phyloP scores from a whole-genome alignment of 2,113 vertebrate species.

The Caranx melampygus region DNA sequence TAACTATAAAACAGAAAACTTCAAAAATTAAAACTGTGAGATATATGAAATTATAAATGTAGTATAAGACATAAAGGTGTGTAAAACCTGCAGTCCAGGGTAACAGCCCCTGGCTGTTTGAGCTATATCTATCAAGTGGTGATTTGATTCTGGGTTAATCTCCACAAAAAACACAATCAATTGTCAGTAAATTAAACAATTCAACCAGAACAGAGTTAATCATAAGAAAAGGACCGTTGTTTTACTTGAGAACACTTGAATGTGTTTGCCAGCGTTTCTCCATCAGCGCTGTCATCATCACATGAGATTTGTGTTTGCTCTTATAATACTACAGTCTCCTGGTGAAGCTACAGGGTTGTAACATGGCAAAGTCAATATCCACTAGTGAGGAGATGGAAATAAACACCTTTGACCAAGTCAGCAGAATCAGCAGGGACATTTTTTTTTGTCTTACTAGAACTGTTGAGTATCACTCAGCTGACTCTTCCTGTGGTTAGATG shows the following conservation, averaged over 20 bases:
- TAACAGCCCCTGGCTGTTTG: neutral
- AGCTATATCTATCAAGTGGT: neutral
- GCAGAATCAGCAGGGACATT: slow-evolving; percentile 55
- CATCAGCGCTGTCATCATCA: slow-evolving; percentile 55
- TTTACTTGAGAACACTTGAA: neutral
- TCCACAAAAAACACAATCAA: neutral
- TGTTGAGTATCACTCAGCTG: slow-evolving; percentile 8
- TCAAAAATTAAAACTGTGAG: neutral
- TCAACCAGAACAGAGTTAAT: neutral
- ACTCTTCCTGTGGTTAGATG: slow-evolving; percentile 12
- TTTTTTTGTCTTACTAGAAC: neutral
- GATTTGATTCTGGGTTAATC: neutral
- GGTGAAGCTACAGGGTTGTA: slow-evolving; percentile 34
- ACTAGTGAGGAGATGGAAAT: slow-evolving; percentile 12
- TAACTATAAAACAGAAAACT: neutral
- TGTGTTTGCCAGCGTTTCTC: slow-evolving; percentile 17
- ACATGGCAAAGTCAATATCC: slow-evolving; percentile 61
- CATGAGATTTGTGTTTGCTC: slow-evolving; percentile 56
- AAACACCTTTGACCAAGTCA: slow-evolving; percentile 26
- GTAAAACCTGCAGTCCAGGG: neutral
- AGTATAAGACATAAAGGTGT: neutral
- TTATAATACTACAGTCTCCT: slow-evolving; percentile 43
- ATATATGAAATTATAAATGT: neutral
- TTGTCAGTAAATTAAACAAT: neutral
- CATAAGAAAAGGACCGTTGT: slow-evolving; percentile 6